Evolutionary conservation across 1,140 invertebrate genomes (phyloP), one percentile per base, ranked within the genome.

Genomic region (Thaumetopoea pityocampa): DNA sequence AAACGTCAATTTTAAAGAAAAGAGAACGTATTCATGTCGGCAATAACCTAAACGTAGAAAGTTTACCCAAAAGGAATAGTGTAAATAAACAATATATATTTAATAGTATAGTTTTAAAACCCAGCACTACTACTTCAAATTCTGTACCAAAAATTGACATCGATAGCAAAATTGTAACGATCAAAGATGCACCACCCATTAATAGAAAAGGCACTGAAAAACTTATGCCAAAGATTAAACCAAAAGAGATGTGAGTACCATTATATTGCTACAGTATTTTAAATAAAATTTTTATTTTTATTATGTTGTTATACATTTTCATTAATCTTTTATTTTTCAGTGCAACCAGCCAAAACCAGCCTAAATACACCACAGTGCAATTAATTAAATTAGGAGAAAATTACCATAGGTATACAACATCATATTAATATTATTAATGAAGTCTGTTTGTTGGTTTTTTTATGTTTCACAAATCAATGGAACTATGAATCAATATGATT

Each of bases 211-310:
- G 38, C n/a, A 22, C 47, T 46, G 58, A 64, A 32, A 74, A 58
- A 65, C 49, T 62, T 37, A 43, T 69, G 44, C 69, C 74, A 74
- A 82, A 82, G 71, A 77, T 54, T 17, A 78, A 70, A 51, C 67
- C 74, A 58, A 76, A 73, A 62, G 74, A 82, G 40, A 64, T 48
- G 74, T 79, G 68, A 65, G 70, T 69, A n/a, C n/a, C n/a, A n/a
- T n/a, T n/a, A n/a, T n/a, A n/a, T n/a, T n/a, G n/a, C n/a, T n/a
- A n/a, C n/a, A n/a, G n/a, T n/a, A n/a, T n/a, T n/a, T n/a, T n/a
- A n/a, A n/a, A n/a, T n/a, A n/a, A n/a, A n/a, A n/a, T n/a, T n/a
- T n/a, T n/a, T n/a, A n/a, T n/a, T n/a, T n/a, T n/a, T n/a, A n/a
- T n/a, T n/a, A n/a, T n/a, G n/a, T n/a, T n/a, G n/a, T n/a, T 19